Evolutionary conservation across 2,113 vertebrate genomes (phyloP), one percentile per base, ranked within the genome.

Genomic region (Halichoeres trimaculatus): DNA sequence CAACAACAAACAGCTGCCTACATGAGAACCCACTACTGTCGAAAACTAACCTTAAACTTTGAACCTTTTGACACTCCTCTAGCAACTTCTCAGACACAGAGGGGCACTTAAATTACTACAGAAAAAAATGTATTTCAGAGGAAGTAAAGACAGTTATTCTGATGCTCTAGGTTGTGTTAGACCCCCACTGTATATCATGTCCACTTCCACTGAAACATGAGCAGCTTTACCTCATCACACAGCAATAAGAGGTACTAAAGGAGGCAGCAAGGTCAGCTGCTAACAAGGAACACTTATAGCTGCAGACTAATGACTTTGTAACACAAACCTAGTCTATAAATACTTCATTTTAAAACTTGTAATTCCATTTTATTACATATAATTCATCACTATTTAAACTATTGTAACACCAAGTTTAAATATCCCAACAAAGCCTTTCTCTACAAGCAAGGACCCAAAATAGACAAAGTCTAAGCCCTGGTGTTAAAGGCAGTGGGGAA

Each of bases 261-360:
- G 30, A 22, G 60, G 5, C 64, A 71, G 5, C 10, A 4, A 79
- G 71, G 72, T 79, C 80, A 78, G 62, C 30, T 26, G 38, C 67
- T 63, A 81, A 78, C 55, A 51, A 62, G 62, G 67, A 41, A 34
- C 55, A 1, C 23, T 51, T 59, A 56, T 34, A 78, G 51, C 64
- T 68, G 8, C 63, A 66, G 66, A 51, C 55, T 74, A 58, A 52
- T 45, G 23, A 41, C 35, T 1, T 5, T 54, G 54, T 50, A 59
- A 76, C 22, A 41, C 24, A 36, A 53, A 35, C 52, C 3, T 5
- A 36, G 26, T 48, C 20, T 78, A 41, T 65, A 52, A 70, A 73
- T 48, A 74, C 19, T 35, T 45, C 1, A 17, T 10, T 41, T 40
- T 16, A 81, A 59, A 61, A 48, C 3, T 13, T 36, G 5, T n/a